phyloP scores from a whole-genome alignment of 2,113 vertebrate species.

The Solenodon paradoxus region DNA sequence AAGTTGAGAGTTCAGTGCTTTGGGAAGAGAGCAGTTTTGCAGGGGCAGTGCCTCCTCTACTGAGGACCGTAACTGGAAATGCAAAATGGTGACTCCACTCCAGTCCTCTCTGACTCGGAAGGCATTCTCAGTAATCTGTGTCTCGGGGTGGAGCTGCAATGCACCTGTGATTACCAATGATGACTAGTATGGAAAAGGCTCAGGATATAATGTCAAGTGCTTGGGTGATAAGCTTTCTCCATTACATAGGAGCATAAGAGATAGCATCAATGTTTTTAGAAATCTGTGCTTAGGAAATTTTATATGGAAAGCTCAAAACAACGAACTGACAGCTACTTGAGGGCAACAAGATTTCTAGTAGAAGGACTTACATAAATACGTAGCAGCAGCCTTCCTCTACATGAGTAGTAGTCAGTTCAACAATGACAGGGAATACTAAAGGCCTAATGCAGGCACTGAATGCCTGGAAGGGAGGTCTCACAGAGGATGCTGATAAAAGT shows the following conservation, averaged over 20 bases:
- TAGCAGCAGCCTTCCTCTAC: neutral
- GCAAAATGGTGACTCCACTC: too few species aligned
- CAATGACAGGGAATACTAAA: neutral
- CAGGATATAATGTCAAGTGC: neutral
- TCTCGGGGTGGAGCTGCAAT: neutral
- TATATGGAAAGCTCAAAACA: neutral
- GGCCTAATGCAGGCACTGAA: neutral
- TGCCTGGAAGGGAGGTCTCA: neutral
- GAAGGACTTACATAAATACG: neutral
- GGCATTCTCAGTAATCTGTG: too few species aligned
- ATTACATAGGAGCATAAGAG: neutral
- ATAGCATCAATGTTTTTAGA: neutral
- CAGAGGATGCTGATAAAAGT: neutral
- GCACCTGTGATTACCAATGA: neutral
- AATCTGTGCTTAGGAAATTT: neutral
- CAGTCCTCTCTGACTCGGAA: too few species aligned
- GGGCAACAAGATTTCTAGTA: neutral
- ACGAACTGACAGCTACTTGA: neutral
- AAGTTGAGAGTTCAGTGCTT: neutral
- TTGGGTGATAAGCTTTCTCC: neutral
- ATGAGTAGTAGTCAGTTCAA: neutral
- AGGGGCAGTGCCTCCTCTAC: neutral
- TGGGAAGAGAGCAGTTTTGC: neutral
- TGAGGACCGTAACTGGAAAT: too few species aligned
- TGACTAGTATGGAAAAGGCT: neutral